Evolutionary conservation across 2,888 invertebrate genomes (phyloP), one percentile per base, ranked within the genome.

Genomic region (Portevinia maculata): DNA sequence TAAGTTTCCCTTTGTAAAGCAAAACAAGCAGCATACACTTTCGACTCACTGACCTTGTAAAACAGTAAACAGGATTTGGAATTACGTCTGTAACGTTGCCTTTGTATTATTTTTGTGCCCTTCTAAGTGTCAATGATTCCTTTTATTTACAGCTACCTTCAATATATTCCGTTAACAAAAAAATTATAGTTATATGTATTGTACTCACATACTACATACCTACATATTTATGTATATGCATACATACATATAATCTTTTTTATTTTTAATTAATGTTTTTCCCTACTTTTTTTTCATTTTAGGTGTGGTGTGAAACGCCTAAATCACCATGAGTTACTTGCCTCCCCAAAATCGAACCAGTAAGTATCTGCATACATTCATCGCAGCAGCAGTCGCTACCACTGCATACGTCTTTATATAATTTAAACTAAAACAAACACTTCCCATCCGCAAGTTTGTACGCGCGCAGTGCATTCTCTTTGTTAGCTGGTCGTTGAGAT

Each of bases 291-390:
- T 85, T 87, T 90, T 44, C 13, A 3, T 44, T 88, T 85, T 90
- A 94, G 94, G 92, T 92, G 93, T 92, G 92, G 92, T 93, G 92
- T 93, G 92, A 92, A 89, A 90, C 93, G 93, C 93, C 92, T 92
- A 91, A 91, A 92, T 92, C 93, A 94, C 92, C 93, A 96, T 96
- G 96, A 96, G 96, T 93, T 96, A 95, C 92, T 94, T 96, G 93
- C 94, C 95, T 89, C 92, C 95, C 87, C 96, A 96, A 92, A 94
- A 94, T 90, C 94, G 96, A 91, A 94, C 95, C 89, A 96, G 96
- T 96, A 92, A 95, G 96, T 95, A 87, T 57, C 81, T 3, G 17
- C 11, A 37, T 0, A 5, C 8, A 53, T 9, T 11, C 34, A 48
- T 15, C 19, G 9, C 39, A 53, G 53, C 39, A 60, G n/a, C n/a